Evolutionary conservation across 2,888 invertebrate genomes (phyloP).

Genomic region (Emmelina monodactyla): DNA sequence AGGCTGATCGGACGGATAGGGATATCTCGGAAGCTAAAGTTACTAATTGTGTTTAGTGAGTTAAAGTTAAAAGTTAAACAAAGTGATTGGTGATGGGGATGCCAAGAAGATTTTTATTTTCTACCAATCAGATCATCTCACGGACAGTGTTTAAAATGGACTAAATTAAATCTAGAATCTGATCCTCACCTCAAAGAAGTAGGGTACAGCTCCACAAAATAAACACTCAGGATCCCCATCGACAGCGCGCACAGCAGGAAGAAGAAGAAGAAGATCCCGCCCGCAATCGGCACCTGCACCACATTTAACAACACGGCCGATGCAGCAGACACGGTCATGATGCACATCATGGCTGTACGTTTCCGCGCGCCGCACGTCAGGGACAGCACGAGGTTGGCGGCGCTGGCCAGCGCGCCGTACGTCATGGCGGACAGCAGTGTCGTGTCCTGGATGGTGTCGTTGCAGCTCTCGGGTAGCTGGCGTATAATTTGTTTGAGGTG

Average conservation of each 20-base stretch:
- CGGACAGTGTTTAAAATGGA: too few relatives aligned
- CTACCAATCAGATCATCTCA: too few relatives aligned
- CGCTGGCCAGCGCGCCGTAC: constrained; percentile 49
- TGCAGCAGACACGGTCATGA: constrained; percentile 30
- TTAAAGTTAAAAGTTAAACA: too few relatives aligned
- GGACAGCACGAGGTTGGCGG: constrained; percentile 43
- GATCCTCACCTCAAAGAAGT: constrained; percentile 45
- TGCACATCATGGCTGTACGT: constrained; percentile 43
- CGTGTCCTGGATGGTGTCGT: constrained; percentile 49
- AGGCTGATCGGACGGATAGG: too few relatives aligned
- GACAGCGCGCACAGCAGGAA: constrained; percentile 48
- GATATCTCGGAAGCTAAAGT: too few relatives aligned
- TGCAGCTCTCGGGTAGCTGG: constrained; percentile 29
- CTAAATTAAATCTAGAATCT: too few relatives aligned
- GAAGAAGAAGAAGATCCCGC: constrained; percentile 53
- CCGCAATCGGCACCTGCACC: constrained; percentile 40
- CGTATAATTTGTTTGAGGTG: constrained; percentile 3
- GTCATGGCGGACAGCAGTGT: constrained; percentile 52
- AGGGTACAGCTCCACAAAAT: constrained; percentile 56
- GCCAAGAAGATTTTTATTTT: too few relatives aligned
- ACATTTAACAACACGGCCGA: constrained; percentile 42
- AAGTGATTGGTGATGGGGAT: too few relatives aligned
- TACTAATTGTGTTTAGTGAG: too few relatives aligned
- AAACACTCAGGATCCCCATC: constrained; percentile 55
- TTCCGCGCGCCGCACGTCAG: constrained; percentile 47